phyloP scores from a whole-genome alignment of 2,113 vertebrate genomes.

The Calyptomena viridis region DNA sequence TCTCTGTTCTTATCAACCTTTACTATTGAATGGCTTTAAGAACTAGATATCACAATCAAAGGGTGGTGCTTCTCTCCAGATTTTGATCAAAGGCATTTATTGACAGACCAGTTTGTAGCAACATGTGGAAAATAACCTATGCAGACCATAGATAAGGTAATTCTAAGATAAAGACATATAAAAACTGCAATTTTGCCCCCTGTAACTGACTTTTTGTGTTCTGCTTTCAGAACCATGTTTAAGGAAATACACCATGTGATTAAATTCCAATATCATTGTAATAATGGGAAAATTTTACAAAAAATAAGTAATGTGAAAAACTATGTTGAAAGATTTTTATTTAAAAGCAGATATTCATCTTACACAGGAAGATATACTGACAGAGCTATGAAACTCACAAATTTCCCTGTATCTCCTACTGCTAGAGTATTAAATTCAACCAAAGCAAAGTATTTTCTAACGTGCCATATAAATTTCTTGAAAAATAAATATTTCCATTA shows the following conservation, averaged over 20 bases:
- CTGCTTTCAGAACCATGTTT: background rate
- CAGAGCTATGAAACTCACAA: background rate
- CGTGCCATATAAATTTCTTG: background rate
- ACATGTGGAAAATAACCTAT: background rate
- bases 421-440: background rate
- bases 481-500: background rate
- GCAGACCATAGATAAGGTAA: background rate
- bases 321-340: background rate
- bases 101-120: constrained; percentile 50
- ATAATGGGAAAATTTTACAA: background rate
- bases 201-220: background rate
- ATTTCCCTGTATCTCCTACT: background rate
- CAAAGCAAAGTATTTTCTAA: background rate
- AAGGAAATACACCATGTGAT: background rate
- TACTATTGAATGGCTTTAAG: background rate
- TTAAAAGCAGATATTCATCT: background rate
- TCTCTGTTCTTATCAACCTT: constrained; percentile 17
- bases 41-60: background rate
- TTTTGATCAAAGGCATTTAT: constrained; percentile 45
- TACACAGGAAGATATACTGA: background rate
- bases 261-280: background rate
- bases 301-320: background rate
- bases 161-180: background rate
- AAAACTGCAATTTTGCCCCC: background rate
- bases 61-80: background rate